A percentile compares a stretch with the other conserved stretches of the same genome.
Evolutionary conservation across 1,140 invertebrate genomes (phyloP).

Genomic region (Drosophila nasuta): DNA sequence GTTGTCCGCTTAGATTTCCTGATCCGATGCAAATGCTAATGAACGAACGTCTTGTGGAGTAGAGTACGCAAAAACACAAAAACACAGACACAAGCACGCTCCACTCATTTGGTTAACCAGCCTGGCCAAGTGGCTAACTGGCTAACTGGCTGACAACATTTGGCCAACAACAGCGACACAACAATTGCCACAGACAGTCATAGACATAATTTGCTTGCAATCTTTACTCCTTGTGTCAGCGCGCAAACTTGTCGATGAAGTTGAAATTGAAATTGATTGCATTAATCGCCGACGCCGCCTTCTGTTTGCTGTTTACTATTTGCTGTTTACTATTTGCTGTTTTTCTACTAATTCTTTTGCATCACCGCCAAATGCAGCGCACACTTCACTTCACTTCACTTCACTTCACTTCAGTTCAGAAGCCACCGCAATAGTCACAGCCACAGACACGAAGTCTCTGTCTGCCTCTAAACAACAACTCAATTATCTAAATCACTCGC

Average conservation of each 20-base stretch:
- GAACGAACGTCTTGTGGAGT: conserved; percentile 27
- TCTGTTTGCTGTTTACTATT: too few species aligned
- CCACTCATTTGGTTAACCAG: conserved; percentile 4
- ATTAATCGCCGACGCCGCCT: conserved; percentile 14
- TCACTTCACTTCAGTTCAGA: not conserved
- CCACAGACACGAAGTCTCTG: not conserved
- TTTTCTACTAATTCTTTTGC: conserved; percentile 4
- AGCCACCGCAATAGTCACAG: not conserved
- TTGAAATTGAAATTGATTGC: conserved; percentile 40
- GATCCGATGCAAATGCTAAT: conserved; percentile 46
- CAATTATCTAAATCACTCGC: conserved; percentile 43
- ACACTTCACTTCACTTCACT: not conserved
- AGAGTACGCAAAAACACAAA: not conserved
- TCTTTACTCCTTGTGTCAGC: conserved; percentile 23
- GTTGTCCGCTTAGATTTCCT: conserved; percentile 36
- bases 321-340: too few species aligned
- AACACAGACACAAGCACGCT: not conserved
- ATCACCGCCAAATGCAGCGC: not conserved
- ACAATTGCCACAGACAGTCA: conserved; percentile 23
- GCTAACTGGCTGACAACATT: conserved; percentile 18
- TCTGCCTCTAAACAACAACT: conserved; percentile 24
- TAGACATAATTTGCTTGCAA: conserved; percentile 28
- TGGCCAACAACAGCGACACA: conserved; percentile 19
- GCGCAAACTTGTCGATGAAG: conserved; percentile 30
- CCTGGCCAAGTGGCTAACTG: not conserved